These are phyloP conservation scores for Drosophila longiperda DNA, from an alignment of 2,888 invertebrate genomes.

Conservation along the genomic window DNA sequence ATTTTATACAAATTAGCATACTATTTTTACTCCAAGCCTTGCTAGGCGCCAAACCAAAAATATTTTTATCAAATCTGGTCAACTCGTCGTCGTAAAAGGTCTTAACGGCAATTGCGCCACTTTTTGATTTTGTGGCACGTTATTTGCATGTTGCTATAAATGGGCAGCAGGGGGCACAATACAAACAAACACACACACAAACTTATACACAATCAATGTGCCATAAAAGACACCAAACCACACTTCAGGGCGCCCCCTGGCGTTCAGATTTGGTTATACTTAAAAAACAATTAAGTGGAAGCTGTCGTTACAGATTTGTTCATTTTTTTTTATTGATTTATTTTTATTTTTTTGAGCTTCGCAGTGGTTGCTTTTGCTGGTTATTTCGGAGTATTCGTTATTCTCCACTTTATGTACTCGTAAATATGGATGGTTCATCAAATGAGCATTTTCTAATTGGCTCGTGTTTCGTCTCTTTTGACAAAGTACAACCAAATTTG, in stretches of 20 bases:
- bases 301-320: conserved; percentile 46
- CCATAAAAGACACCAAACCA: conserved; percentile 37
- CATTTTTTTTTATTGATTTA: conserved; percentile 15
- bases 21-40: conserved; percentile 51
- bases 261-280: conserved; percentile 44
- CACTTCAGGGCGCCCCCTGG: conserved; percentile 49
- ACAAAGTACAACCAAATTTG: conserved; percentile 39
- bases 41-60: conserved; percentile 57
- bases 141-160: conserved; percentile 69
- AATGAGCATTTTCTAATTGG: conserved; percentile 65
- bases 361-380: background rate
- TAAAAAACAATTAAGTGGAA: conserved; percentile 64
- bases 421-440: conserved; percentile 52
- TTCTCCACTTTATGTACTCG: conserved; percentile 18
- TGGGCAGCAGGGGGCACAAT: conserved; percentile 31
- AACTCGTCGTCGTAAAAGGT: conserved; percentile 53
- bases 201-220: conserved; percentile 1
- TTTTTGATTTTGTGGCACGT: conserved; percentile 46
- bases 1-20: conserved; percentile 72
- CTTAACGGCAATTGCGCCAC: conserved; percentile 71
- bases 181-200: conserved; percentile 3
- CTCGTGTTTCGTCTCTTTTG: conserved; percentile 36
- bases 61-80: conserved; percentile 20
- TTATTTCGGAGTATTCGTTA: conserved; percentile 13
- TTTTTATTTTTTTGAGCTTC: conserved; percentile 4